A percentile compares a stretch with the other conserved stretches of the same genome.
Conservation (phyloP, 35 echinoderm and acorn worm genomes). For the Apostichopus parvimensis region DNA sequence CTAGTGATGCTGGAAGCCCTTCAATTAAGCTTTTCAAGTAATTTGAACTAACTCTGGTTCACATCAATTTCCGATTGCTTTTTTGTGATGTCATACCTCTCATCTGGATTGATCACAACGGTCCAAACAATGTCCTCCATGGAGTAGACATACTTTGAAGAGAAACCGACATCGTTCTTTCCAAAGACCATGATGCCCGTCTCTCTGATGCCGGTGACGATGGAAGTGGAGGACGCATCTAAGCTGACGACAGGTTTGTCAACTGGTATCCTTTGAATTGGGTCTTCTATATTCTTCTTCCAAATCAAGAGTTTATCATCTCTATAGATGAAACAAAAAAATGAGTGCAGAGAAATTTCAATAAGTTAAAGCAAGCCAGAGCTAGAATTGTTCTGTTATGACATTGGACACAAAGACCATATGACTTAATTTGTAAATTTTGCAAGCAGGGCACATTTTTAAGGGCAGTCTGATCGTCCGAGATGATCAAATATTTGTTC, state of each 20-base stretch:
- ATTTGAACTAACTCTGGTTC: no score
- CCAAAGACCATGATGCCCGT: slow-evolving; percentile 20
- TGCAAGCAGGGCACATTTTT: no score
- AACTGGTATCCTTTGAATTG: slow-evolving; percentile 19
- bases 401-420: no score
- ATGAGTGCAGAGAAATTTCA: no score
- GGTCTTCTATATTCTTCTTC: slow-evolving; percentile 1
- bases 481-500: no score
- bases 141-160: not conserved
- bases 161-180: slow-evolving; percentile 15
- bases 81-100: not conserved
- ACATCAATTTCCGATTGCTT: no score
- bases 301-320: slow-evolving; percentile 24
- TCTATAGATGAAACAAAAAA: not conserved
- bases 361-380: no score
- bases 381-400: no score
- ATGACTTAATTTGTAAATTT: no score
- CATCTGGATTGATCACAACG: slow-evolving; percentile 7
- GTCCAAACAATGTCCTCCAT: slow-evolving; percentile 27
- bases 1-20: no score
- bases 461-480: no score
- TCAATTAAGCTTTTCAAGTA: no score
- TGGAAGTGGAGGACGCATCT: not conserved
- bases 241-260: not conserved
- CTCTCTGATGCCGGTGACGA: slow-evolving; percentile 35